Percentiles rank a stretch among this genome's conserved stretches.
Conservation (phyloP, 2,797 vertebrate species). For the Nannoperca obscura region DNA sequence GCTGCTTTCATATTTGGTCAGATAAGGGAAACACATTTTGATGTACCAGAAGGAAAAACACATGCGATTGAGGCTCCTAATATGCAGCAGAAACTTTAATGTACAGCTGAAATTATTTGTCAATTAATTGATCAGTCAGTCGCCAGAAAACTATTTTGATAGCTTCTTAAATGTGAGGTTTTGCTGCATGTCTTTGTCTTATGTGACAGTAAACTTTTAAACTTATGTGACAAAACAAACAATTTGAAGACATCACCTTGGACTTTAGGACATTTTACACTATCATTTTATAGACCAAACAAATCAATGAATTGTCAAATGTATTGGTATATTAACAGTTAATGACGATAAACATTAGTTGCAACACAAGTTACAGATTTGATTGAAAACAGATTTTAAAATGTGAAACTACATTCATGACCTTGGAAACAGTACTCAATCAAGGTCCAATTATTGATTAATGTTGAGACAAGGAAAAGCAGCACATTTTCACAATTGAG, state of each 20-base stretch:
- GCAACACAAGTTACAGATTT: not conserved
- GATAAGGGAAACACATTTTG: not conserved
- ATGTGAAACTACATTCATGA: not conserved
- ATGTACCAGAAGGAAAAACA: not conserved
- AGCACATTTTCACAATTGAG: not conserved
- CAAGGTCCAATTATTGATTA: not conserved
- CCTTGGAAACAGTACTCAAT: not conserved
- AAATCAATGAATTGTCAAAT: not conserved
- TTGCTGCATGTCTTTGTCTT: not conserved
- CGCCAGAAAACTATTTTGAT: not conserved
- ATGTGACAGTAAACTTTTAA: not conserved
- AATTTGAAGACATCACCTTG: not conserved
- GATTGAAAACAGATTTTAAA: not conserved
- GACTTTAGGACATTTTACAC: not conserved
- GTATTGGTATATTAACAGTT: not conserved
- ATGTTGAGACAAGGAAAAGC: not conserved
- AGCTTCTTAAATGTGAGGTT: not conserved
- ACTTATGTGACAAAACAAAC: no score
- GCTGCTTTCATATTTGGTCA: not conserved
- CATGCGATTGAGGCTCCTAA: not conserved
- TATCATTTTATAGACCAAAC: not conserved
- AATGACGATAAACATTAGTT: not conserved
- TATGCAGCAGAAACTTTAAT: not conserved
- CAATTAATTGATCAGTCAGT: not conserved
- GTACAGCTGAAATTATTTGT: not conserved